These are phyloP conservation scores for Siniperca chuatsi DNA, from an alignment of 2,113 vertebrate species.

Conservation along the genomic window DNA sequence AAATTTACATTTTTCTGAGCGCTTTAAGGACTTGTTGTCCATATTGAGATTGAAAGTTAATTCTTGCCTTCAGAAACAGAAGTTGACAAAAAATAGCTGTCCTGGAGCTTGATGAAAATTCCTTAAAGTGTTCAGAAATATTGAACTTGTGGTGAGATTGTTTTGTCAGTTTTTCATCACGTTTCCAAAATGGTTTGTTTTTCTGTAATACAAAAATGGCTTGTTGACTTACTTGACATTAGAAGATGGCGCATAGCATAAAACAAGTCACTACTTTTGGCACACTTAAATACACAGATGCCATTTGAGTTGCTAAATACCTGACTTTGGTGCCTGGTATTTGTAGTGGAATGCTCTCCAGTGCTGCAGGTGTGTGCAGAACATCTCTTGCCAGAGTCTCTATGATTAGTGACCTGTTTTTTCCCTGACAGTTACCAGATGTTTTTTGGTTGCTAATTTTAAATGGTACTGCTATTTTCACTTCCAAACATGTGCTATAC, in stretches of 20 bases:
- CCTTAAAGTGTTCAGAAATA: background rate
- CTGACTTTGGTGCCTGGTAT: background rate
- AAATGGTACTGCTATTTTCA: slow-evolving; percentile 1
- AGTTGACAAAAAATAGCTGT: background rate
- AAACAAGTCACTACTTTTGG: slow-evolving; percentile 12
- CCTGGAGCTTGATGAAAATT: background rate
- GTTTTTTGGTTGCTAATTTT: slow-evolving; percentile 7
- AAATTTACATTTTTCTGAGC: background rate
- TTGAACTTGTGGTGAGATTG: background rate
- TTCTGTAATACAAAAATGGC: background rate
- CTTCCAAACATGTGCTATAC: slow-evolving; percentile 10
- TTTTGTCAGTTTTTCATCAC: background rate
- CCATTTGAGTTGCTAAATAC: background rate
- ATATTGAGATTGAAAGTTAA: background rate
- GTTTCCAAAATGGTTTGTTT: background rate
- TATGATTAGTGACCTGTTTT: background rate
- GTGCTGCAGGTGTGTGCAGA: slow-evolving; percentile 2
- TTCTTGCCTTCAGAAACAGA: background rate
- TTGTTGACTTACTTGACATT: slow-evolving; percentile 7
- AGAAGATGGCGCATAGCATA: background rate
- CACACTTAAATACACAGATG: background rate
- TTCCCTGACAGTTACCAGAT: slow-evolving; percentile 11
- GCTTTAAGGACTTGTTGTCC: background rate
- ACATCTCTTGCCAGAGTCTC: background rate
- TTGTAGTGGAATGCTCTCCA: background rate